Conservation (phyloP, 2,888 invertebrate genomes). For the Limnephilus auricula region DNA sequence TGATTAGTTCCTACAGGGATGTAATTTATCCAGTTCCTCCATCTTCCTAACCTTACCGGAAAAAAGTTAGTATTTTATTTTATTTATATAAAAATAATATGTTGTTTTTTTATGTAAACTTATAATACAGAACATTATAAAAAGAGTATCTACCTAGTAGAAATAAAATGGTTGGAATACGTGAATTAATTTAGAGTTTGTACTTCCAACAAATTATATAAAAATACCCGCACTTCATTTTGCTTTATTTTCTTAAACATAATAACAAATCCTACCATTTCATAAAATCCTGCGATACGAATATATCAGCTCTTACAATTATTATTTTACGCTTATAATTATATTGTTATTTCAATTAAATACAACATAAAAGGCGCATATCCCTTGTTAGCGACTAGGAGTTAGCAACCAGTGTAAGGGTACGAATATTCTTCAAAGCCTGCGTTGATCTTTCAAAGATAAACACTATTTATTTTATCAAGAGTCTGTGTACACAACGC, state of each 20-base stretch:
- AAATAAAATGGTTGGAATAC: no score
- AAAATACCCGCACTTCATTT: not conserved
- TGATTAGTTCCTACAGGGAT: no score
- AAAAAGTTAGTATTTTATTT: no score
- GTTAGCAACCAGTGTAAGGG: not conserved
- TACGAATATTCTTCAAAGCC: not conserved
- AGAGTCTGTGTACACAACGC: not conserved
- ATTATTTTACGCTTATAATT: not conserved
- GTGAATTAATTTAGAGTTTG: not conserved
- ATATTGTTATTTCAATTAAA: not conserved
- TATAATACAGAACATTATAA: no score
- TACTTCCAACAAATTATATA: not conserved
- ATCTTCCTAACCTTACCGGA: no score
- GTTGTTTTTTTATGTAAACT: no score
- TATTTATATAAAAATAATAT: no score
- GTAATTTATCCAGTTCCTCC: no score
- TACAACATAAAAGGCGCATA: not conserved
- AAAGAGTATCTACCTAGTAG: no score
- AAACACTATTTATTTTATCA: not conserved
- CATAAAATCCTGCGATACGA: not conserved
- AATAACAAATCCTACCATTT: not conserved
- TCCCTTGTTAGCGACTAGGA: not conserved
- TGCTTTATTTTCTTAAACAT: not conserved
- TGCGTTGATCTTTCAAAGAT: slow-evolving; percentile 6
- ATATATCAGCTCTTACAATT: not conserved